phyloP scores from a whole-genome alignment of 2,888 invertebrate species.

The Ormia ochracea region DNA sequence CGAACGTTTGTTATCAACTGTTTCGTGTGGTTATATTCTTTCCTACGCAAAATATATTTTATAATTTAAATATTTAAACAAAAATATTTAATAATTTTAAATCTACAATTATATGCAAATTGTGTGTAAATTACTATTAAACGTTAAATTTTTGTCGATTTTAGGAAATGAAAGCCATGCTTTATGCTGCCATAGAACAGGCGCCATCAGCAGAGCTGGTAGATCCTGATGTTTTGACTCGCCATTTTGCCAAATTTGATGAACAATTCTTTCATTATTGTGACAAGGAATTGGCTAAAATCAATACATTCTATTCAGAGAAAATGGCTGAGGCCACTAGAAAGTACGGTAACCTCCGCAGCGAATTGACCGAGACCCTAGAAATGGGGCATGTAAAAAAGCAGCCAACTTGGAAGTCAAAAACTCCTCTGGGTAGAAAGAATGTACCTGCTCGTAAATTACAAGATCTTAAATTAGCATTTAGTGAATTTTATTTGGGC shows the following conservation, averaged over 20 bases:
- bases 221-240: conserved; percentile 83
- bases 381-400: conserved; percentile 76
- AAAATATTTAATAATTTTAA: no score
- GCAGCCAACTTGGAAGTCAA: conserved; percentile 74
- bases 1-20: no score
- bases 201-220: conserved; percentile 86
- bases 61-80: no score
- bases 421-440: conserved; percentile 75
- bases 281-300: conserved; percentile 90
- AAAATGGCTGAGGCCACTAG: conserved; percentile 92
- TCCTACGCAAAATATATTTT: no score
- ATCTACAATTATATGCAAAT: no score
- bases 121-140: no score
- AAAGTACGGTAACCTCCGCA: conserved; percentile 85
- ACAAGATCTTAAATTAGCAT: conserved; percentile 90
- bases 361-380: conserved; percentile 81
- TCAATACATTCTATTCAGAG: conserved; percentile 92
- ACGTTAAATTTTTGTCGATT: background rate
- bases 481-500: conserved; percentile 92
- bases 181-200: conserved; percentile 87
- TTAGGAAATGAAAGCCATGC: conserved; percentile 89
- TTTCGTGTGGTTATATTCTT: no score
- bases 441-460: conserved; percentile 82
- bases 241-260: conserved; percentile 87
- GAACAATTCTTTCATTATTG: conserved; percentile 91